Percentiles rank a stretch among this genome's conserved stretches.
phyloP scores from a whole-genome alignment of 2,113 vertebrate genomes.

The Carollia perspicillata region DNA sequence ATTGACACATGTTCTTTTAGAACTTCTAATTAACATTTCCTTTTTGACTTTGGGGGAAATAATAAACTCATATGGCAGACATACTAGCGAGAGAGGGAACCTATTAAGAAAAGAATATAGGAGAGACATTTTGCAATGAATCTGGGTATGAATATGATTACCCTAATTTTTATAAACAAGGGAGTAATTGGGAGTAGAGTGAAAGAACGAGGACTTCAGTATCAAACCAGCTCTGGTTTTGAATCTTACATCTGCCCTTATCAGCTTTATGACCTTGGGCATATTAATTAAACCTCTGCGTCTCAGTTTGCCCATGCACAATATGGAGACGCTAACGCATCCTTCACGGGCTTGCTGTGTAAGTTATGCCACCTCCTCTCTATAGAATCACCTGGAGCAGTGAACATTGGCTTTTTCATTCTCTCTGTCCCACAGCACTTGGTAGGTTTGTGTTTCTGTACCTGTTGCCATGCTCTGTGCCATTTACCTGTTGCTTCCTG shows the following conservation, averaged over 20 bases:
- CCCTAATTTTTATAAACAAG: not conserved
- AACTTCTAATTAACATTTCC: not conserved
- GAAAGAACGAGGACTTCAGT: not conserved
- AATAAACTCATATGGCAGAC: not conserved
- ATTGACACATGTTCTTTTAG: not conserved
- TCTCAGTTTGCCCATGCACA: not conserved
- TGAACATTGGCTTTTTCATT: not conserved
- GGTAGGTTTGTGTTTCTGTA: not conserved
- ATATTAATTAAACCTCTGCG: not conserved
- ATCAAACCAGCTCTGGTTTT: slow-evolving; percentile 2
- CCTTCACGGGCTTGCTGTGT: not conserved
- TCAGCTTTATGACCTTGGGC: not conserved
- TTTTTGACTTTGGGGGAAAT: not conserved
- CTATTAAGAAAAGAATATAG: not conserved
- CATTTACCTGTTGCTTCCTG: not conserved
- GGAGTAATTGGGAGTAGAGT: not conserved
- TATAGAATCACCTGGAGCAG: not conserved
- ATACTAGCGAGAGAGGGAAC: not conserved
- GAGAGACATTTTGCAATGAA: not conserved
- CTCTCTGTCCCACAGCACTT: not conserved
- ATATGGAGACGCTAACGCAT: not conserved
- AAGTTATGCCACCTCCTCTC: not conserved
- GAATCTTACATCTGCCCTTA: slow-evolving; percentile 14
- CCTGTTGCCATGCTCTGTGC: not conserved
- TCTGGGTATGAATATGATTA: not conserved